These are phyloP conservation scores for Chaetoderma sp. DNA, from an alignment of 2,888 invertebrate species.

Conservation along the genomic window DNA sequence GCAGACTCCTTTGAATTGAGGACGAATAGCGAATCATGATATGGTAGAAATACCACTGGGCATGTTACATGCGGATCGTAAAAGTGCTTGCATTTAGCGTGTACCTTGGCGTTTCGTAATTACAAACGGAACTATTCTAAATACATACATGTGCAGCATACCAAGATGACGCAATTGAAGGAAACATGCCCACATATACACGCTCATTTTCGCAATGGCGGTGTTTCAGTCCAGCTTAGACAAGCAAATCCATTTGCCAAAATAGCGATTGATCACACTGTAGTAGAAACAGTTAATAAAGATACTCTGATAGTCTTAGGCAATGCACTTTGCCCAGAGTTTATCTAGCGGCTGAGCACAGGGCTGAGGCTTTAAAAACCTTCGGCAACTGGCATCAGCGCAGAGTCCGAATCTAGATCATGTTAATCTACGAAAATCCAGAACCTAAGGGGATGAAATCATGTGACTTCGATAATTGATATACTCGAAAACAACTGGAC, in stretches of 20 bases:
- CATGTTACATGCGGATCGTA: not conserved
- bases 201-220: constrained; percentile 18
- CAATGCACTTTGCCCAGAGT: constrained; percentile 27
- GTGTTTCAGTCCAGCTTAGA: constrained; percentile 34
- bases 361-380: constrained; percentile 13
- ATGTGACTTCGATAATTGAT: constrained; percentile 16
- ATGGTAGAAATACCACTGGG: not conserved
- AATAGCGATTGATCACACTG: constrained; percentile 37
- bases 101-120: not conserved
- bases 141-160: not conserved
- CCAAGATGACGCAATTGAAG: constrained; percentile 13
- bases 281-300: constrained; percentile 31
- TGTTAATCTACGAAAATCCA: not conserved
- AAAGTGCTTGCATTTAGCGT: not conserved
- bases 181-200: constrained; percentile 14
- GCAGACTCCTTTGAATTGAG: no score
- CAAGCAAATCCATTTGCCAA: constrained; percentile 33
- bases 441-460: not conserved
- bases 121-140: not conserved
- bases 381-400: constrained; percentile 3
- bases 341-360: constrained; percentile 33
- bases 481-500: constrained; percentile 24
- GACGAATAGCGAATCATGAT: not conserved
- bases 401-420: not conserved
- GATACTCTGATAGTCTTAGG: constrained; percentile 36